phyloP scores from a whole-genome alignment of 2,797 vertebrate species.

The Cossypha heuglini region DNA sequence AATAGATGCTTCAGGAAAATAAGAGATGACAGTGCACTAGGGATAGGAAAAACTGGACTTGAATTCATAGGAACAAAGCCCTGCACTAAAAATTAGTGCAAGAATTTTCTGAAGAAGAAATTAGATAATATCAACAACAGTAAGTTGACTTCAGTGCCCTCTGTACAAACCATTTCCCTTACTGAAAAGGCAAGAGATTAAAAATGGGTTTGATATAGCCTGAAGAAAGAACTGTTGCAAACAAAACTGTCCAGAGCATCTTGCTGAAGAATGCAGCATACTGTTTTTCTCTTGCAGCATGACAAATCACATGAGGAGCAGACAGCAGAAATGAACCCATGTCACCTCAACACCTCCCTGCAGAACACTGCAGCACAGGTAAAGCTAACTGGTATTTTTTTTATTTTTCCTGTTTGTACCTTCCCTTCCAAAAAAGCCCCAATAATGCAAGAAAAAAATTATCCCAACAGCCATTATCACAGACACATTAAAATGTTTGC shows the following conservation, averaged over 20 bases:
- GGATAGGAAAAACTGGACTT: not conserved
- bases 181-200: not conserved
- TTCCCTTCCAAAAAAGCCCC: not conserved
- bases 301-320: not conserved
- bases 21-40: not conserved
- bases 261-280: not conserved
- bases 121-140: not conserved
- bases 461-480: not conserved
- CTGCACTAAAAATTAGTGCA: not conserved
- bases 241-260: not conserved
- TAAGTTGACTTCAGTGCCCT: not conserved
- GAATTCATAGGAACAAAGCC: not conserved
- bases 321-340: constrained; percentile 11
- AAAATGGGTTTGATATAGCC: constrained; percentile 1
- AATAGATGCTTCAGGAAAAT: not conserved
- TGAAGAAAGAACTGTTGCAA: constrained; percentile 1
- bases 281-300: not conserved
- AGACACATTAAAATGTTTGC: not conserved
- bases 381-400: not conserved
- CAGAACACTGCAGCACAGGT: not conserved
- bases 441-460: not conserved
- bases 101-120: not conserved
- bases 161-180: not conserved
- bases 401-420: not conserved
- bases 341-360: not conserved